phyloP scores from a whole-genome alignment of 2,113 vertebrate species.

The Leptosomus discolor region DNA sequence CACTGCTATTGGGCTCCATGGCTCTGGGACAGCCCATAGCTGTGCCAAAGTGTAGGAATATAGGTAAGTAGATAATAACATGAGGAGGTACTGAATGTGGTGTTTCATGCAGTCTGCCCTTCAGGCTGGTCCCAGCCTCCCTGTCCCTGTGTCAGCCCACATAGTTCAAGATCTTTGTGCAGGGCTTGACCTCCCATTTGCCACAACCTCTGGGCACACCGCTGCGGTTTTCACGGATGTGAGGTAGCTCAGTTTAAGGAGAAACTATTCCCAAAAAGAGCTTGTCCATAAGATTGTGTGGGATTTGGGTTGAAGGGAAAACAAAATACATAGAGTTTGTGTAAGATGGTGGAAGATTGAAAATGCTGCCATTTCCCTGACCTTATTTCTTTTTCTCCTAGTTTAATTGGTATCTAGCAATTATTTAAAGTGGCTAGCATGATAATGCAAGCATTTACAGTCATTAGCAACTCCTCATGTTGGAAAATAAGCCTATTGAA shows the following conservation, averaged over 20 bases:
- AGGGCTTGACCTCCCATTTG: background rate
- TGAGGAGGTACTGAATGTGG: background rate
- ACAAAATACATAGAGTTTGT: background rate
- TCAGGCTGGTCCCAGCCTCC: background rate
- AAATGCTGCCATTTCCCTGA: background rate
- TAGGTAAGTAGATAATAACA: background rate
- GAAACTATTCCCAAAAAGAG: background rate
- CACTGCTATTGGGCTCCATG: background rate
- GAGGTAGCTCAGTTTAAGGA: background rate
- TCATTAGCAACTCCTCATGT: constrained; percentile 22
- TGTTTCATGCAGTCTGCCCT: background rate
- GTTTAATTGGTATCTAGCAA: constrained; percentile 17
- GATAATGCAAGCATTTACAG: constrained; percentile 18
- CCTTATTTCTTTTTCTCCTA: background rate
- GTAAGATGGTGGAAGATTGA: background rate
- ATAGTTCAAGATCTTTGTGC: background rate
- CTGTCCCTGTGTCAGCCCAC: accelerated
- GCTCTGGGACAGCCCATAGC: background rate
- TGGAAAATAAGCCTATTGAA: constrained; percentile 40
- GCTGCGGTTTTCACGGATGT: background rate
- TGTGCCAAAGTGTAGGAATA: background rate
- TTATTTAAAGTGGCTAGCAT: constrained; percentile 30
- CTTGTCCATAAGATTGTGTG: background rate
- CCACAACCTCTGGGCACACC: background rate
- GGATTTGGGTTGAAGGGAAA: background rate